Base-by-base conservation (phyloP, 2,797 vertebrate genomes). In the Sebastes itinus region DNA sequence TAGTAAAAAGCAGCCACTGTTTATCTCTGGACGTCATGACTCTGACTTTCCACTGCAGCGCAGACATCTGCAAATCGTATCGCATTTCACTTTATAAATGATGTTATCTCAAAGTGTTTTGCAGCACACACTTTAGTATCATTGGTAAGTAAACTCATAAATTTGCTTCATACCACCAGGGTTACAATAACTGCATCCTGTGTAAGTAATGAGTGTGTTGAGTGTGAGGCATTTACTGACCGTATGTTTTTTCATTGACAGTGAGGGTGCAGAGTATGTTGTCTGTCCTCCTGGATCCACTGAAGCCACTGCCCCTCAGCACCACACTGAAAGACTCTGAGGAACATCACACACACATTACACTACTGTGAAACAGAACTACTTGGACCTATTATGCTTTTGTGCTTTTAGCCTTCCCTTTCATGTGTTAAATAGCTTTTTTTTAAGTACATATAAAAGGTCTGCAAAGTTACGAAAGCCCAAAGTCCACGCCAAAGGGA, bases 271-370 rank as follows among this genome's bases (percentile, higher is more conserved):
- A 99, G 64, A 96, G 90, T 2, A 96, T 83, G 0, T 88, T 93
- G 58, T 96, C 93, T 0, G 75, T 89, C 35, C 87, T 96, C 77
- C 92, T 96, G 25, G 96, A 95, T 20, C 97, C 88, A 1, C 88
- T 96, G 91, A 99, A 97, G 75, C 96, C 97, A 1, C 92, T 96
- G 84, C 98, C 98, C 86, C 91, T 95, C 61, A 99, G 89, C 63
- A 99, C 97, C 72, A 99, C 96, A 2, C 96, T 94, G 87, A 99
- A 99, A 20, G 97, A 95, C 90, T 98, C 98, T 99, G 92, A 16
- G 91, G 88, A 55, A 87, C 30, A 86, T 67, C 10, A 38, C 18
- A 66, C 22, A 46, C 54, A 46, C 46, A 55, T 63, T 38, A 63
- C 32, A 7, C 12, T 14, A 13, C 32, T 38, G 32, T 13, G 61